Evolutionary conservation across 2,888 invertebrate genomes (phyloP), one percentile per base, ranked within the genome.

Genomic region (Napeogenes inachia): DNA sequence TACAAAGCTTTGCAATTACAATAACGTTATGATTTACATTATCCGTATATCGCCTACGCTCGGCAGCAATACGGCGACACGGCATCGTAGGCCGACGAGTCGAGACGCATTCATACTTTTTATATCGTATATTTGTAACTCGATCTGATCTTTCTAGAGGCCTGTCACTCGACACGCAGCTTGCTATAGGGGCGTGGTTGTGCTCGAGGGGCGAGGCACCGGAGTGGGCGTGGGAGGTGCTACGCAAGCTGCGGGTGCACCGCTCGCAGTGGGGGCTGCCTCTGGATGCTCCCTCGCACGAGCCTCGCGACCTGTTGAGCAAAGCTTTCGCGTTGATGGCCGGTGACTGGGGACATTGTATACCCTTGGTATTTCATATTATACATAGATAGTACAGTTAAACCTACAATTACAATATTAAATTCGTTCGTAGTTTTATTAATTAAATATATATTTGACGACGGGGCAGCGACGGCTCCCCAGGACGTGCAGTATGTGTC

Each of bases 341-440:
- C 0, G 81, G 76, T 0, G 76, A 82, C 0, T 89, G 89, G 87
- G 90, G 91, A 53, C 86, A 89, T 70, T 84, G 79, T 38, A 74
- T 91, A 65, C 91, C 91, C 0, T 62, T 87, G 76, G 89, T 89
- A n/a, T 78, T 82, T 73, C 45, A 10, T 54, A 13, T 33, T 42
- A 21, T 13, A 13, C 5, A 13, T 2, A 47, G 13, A 30, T 45
- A 21, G n/a, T 30, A 13, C 8, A 6, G 10, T 10, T 42, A 42
- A 42, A 8, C 12, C 10, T 10, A 38, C 5, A 1, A 6, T 38
- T 38, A 38, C 38, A 38, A 38, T 38, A 8, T 38, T 38, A 6
- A 38, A 21, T 21, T 21, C 21, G 21, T 21, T 21, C 21, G 21
- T 21, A 21, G 21, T 21, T 21, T 21, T 21, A 21, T 21, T 21